A percentile compares a stretch with the other conserved stretches of the same genome.
Conservation (phyloP, 2,113 vertebrate species). For the Muntiacus muntjak region DNA sequence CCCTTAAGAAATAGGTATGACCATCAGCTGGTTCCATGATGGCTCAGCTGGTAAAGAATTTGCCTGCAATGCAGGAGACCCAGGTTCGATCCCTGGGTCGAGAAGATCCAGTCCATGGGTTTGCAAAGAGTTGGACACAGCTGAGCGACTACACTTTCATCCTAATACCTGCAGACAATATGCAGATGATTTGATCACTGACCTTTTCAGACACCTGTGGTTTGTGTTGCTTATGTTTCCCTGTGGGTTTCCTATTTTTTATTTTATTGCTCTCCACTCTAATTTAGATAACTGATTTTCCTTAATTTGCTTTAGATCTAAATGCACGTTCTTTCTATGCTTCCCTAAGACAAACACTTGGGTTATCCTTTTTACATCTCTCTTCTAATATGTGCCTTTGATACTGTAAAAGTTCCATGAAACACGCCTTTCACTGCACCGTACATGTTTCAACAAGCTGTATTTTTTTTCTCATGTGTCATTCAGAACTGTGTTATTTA, state of each 20-base stretch:
- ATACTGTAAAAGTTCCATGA: background rate
- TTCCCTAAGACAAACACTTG: background rate
- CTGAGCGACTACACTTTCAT: background rate
- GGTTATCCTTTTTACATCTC: background rate
- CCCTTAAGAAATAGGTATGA: background rate
- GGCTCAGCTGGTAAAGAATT: background rate
- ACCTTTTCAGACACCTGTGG: background rate
- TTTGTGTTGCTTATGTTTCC: background rate
- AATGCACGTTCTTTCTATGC: background rate
- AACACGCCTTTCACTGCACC: rapidly evolving
- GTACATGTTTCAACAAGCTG: background rate
- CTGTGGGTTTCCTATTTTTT: background rate
- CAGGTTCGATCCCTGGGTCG: background rate
- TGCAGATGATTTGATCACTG: too few relatives aligned
- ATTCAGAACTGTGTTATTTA: background rate
- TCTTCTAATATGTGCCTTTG: background rate
- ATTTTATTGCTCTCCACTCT: background rate
- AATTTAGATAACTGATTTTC: background rate
- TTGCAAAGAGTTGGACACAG: background rate
- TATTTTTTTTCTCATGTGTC: background rate
- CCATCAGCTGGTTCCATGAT: background rate
- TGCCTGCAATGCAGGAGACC: background rate
- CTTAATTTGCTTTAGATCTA: background rate
- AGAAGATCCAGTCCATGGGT: background rate
- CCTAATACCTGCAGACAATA: background rate